Conservation (phyloP, 2,888 invertebrate species). For the Sympetrum striolatum region DNA sequence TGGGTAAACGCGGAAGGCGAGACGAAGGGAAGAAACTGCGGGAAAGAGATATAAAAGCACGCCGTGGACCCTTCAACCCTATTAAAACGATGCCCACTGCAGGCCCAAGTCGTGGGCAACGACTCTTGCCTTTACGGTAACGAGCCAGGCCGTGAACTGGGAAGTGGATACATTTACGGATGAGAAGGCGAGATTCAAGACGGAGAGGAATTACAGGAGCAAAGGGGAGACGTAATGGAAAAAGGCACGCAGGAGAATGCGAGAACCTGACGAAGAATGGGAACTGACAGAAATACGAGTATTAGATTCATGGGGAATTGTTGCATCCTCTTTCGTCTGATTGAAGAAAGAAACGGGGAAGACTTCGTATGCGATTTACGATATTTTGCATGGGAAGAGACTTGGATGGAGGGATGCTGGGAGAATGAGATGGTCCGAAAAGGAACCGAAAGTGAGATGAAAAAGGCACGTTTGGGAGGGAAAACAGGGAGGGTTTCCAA, state of each 20-base stretch:
- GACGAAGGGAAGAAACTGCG: background rate
- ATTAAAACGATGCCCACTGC: slow-evolving; percentile 25
- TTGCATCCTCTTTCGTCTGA: background rate
- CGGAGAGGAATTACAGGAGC: background rate
- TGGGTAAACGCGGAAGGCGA: background rate
- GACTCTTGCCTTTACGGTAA: slow-evolving; percentile 28
- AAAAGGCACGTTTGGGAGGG: background rate
- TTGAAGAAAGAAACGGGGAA: background rate
- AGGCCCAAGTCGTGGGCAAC: background rate
- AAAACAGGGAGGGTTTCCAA: background rate
- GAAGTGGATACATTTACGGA: slow-evolving; percentile 18
- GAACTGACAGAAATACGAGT: background rate
- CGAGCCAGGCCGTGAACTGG: slow-evolving; percentile 15
- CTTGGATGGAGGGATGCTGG: background rate
- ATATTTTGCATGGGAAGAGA: background rate
- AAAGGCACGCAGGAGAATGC: background rate
- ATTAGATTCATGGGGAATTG: background rate
- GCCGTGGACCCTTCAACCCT: background rate
- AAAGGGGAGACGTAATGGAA: background rate
- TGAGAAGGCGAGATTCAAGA: background rate
- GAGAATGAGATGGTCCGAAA: background rate
- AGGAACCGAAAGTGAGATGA: background rate
- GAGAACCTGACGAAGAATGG: background rate
- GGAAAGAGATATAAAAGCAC: background rate
- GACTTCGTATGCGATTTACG: background rate